Percentiles rank a stretch among this genome's conserved stretches.
Conservation (phyloP, 2,888 invertebrate genomes). For the Ophioninae sp. region DNA sequence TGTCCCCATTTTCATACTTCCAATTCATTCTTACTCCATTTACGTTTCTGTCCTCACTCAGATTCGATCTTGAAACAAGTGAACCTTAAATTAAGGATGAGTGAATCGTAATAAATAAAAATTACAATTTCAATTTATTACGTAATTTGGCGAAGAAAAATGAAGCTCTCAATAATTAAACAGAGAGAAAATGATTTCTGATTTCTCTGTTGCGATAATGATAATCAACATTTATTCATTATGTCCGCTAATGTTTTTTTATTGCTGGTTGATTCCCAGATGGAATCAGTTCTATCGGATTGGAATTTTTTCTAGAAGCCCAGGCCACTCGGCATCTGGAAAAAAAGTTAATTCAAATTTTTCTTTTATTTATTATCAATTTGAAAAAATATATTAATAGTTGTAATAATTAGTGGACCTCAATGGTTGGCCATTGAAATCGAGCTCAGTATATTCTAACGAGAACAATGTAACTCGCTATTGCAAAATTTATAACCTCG, state of each 20-base stretch:
- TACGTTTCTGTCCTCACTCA: neutral
- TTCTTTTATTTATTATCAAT: neutral
- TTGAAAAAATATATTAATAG: neutral
- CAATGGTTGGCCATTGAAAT: neutral
- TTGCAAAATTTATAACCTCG: conserved; percentile 69
- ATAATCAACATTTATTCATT: neutral
- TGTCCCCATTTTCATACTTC: conserved; percentile 6
- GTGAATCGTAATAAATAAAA: neutral
- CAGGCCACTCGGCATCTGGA: neutral
- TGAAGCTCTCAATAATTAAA: neutral
- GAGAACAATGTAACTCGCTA: conserved; percentile 18
- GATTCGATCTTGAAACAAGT: neutral
- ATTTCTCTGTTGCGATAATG: neutral
- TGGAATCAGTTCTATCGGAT: too few species aligned
- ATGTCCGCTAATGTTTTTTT: too few species aligned
- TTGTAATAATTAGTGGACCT: neutral
- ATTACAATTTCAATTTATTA: neutral
- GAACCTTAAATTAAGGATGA: neutral
- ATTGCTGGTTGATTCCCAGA: too few species aligned
- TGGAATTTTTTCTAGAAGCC: neutral
- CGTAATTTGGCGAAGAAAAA: neutral
- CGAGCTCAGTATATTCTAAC: conserved; percentile 13
- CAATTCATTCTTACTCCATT: neutral
- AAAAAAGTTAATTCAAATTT: neutral
- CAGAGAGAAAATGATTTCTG: neutral